Evolutionary conservation across 1,140 invertebrate genomes (phyloP), one percentile per base, ranked within the genome.

Genomic region (Hylyphantes graminicola): DNA sequence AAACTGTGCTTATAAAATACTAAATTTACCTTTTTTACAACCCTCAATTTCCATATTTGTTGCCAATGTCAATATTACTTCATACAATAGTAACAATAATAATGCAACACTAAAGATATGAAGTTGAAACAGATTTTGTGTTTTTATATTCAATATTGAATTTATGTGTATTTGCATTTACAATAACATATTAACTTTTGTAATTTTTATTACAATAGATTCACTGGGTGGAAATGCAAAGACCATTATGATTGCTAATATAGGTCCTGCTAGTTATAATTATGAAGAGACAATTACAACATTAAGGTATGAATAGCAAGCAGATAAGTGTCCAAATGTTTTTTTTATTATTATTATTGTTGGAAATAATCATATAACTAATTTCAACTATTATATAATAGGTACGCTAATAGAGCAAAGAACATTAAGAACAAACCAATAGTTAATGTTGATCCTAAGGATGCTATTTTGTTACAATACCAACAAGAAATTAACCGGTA

Each of bases 171-270:
- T 6, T 12, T 50, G 13, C 15, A 51, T 53, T 48, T 1, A 70
- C 0, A 15, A 70, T 50, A 51, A 12, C 9, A 50, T 48, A 9
- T 64, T 64, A 50, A 19, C 10, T 59, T 19, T 9, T 59, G 11
- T 51, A 50, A 50, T 63, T 50, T 70, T 73, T 78, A 57, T 64
- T 64, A 73, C 85, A 87, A 65, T 85, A 93, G 96, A 98, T 91
- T 98, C 96, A 0, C 90, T 98, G 12, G 97, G 97, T 85, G 97
- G 97, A 11, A 98, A 98, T 92, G 96, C 96, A 63, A 97, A 96
- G 90, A 98, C 97, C 13, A 95, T 98, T 55, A 98, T 98, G 97
- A 95, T 98, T 51, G 97, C 97, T 17, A 98, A 97, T 90, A 95
- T 98, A 87, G 97, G 97, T 9, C 97, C 97, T n/a, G 96, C 97